A percentile compares a stretch with the other conserved stretches of the same genome.
Evolutionary conservation across 92 coral and sea anemone species (phyloP).

Genomic region (Phymanthus crucifer): DNA sequence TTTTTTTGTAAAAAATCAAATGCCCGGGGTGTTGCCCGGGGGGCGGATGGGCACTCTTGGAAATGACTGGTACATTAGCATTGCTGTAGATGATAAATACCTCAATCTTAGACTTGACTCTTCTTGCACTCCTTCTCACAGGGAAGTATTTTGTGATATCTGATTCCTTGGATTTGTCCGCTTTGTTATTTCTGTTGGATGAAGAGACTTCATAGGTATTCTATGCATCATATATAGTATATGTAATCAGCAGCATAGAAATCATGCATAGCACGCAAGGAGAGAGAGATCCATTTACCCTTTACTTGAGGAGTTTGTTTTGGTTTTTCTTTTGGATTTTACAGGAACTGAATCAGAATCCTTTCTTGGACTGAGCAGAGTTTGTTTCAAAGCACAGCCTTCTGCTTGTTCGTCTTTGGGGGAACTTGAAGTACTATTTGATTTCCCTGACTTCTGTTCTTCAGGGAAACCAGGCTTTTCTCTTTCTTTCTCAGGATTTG

Average conservation of each 20-base stretch:
- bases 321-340: conserved; percentile 17
- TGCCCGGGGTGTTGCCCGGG: too few species aligned
- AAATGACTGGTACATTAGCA: too few species aligned
- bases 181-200: conserved; percentile 45
- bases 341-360: conserved; percentile 12
- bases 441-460: not conserved
- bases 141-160: conserved; percentile 68
- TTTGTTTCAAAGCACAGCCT: not conserved
- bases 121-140: conserved; percentile 83
- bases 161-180: conserved; percentile 59
- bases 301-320: conserved; percentile 25
- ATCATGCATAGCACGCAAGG: not conserved
- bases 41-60: too few species aligned
- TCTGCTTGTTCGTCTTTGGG: not conserved
- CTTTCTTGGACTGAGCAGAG: conserved; percentile 20
- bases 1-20: too few species aligned
- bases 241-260: not conserved
- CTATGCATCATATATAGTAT: too few species aligned
- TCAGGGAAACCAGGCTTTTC: not conserved
- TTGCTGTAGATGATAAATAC: conserved; percentile 21
- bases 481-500: not conserved
- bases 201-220: too few species aligned
- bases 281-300: not conserved
- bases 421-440: not conserved
- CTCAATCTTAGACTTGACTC: conserved; percentile 72